Evolutionary conservation across 2,888 invertebrate genomes (phyloP), one percentile per base, ranked within the genome.

Genomic region (Anticlea derivata): DNA sequence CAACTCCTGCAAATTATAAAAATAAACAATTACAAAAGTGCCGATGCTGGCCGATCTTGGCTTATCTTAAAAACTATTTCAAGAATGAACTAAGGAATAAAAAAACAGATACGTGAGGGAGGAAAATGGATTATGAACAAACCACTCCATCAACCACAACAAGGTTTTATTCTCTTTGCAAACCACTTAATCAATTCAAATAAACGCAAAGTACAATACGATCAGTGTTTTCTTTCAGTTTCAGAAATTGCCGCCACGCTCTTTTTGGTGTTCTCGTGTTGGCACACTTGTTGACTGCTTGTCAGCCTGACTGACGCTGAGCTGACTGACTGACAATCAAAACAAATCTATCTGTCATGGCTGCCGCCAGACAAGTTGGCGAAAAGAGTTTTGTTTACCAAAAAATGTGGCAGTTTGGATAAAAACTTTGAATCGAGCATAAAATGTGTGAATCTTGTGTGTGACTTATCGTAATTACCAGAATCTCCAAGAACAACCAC

Each of bases 401-500:
- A 44, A 24, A 37, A 38, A 27, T 13, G 35, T 46, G 26, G 2
- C 7, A 17, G 12, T 50, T 13, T 26, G 30, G 3, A 11, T 11
- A 11, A 22, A 22, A 10, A 31, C 13, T 29, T n/a, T 34, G 17
- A 13, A 13, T 4, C 12, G 13, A 17, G 11, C 1, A n/a, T 8
- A 35, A 23, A 61, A 52, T 73, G 76, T 78, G 73, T 55, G 56
- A 55, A 49, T 3, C 58, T 52, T 58, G 63, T 55, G 65, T 44
- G 52, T 61, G 65, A 61, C 69, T 53, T 54, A 38, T 17, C 54
- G 55, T 47, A 73, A 73, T 83, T 92, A 96, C 96, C 97, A 58
- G 96, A 96, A 92, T 98, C 98, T 39, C 98, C 98, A 54, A 98
- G 94, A 51, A 98, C 95, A 67, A 98, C 93, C 55, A 98, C 95